Conservation (phyloP, 1,140 invertebrate genomes). For the Paraescarpia echinospica region DNA sequence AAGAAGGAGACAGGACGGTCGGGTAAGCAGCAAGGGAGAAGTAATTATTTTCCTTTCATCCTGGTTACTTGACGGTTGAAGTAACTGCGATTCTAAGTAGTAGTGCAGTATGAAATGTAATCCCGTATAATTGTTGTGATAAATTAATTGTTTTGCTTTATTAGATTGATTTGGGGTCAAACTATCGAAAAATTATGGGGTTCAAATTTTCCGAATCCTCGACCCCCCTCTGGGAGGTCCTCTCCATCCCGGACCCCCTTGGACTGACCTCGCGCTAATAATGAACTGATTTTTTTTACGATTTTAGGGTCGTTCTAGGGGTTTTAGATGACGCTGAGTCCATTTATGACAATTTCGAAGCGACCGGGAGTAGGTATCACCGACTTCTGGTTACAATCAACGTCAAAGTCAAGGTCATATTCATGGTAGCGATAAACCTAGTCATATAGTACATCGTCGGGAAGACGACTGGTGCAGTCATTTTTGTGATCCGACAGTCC, state of each 20-base stretch:
- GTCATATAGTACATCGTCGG: too few relatives aligned
- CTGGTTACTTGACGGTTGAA: too few relatives aligned
- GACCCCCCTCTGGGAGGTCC: too few relatives aligned
- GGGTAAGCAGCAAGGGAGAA: too few relatives aligned
- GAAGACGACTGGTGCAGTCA: too few relatives aligned
- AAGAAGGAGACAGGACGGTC: too few relatives aligned
- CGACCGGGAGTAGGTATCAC: background rate
- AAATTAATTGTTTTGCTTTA: background rate
- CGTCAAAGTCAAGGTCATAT: too few relatives aligned
- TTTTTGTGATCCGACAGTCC: too few relatives aligned
- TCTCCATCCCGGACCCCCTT: background rate
- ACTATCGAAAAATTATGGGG: background rate
- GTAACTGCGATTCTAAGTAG: too few relatives aligned
- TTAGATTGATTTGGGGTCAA: background rate
- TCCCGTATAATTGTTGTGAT: background rate
- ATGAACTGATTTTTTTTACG: background rate
- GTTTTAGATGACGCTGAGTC: constrained; percentile 8
- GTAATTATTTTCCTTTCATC: too few relatives aligned
- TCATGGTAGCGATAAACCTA: too few relatives aligned
- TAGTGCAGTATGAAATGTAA: background rate
- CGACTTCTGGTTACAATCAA: too few relatives aligned
- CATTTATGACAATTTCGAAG: background rate
- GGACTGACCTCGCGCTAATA: background rate
- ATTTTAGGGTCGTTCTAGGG: background rate
- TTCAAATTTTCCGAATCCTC: background rate